Base-by-base conservation (phyloP, 2,113 vertebrate species). In the Paradoxurus hermaphroditus region DNA sequence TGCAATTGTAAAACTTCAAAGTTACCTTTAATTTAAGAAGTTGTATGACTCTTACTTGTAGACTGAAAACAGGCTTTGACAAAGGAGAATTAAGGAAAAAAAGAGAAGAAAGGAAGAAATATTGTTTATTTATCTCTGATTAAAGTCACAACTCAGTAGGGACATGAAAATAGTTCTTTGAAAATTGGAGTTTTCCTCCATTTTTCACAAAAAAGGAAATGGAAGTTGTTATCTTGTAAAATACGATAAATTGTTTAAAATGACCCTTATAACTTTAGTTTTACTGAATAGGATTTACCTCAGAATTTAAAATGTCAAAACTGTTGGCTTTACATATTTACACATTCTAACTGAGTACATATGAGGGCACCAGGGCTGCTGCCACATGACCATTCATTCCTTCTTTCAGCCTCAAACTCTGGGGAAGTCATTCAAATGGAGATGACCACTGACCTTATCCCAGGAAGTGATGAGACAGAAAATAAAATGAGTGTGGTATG, bases 341-440 rank as follows among this genome's bases (percentile, higher is more conserved):
- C 27, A 25, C 25, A 51, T 63, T 65, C 3, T 56, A 62, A 92
- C 29, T 27, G 9, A 46, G 12, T 27, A 1, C 7, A 18, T 13
- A 7, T 23, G 7, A 5, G 16, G 25, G 6, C 2, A 27, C 23
- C 25, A 62, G 49, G 21, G 36, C n/a, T 25, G 7, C 6, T 39
- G 2, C 3, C 25, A 15, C 21, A 4, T 0, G 8, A 5, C 3
- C 9, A 5, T 27, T 79, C 18, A 18, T 72, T 72, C 4, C 39
- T 63, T 72, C 25, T 56, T 77, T 65, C 31, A 34, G 19, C 1
- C 23, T 59, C 4, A 46, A 39, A 0, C 67, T 72, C 16, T 67
- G 12, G 27, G 13, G 1, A 44, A 65, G 1, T n/a, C 34, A 83
- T 15, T 92, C 46, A 87, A 46, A 86, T 36, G 12, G 15, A 51